Evolutionary conservation across 2,797 vertebrate species (phyloP), one percentile per base, ranked within the genome.

Genomic region (Parambassis ranga): DNA sequence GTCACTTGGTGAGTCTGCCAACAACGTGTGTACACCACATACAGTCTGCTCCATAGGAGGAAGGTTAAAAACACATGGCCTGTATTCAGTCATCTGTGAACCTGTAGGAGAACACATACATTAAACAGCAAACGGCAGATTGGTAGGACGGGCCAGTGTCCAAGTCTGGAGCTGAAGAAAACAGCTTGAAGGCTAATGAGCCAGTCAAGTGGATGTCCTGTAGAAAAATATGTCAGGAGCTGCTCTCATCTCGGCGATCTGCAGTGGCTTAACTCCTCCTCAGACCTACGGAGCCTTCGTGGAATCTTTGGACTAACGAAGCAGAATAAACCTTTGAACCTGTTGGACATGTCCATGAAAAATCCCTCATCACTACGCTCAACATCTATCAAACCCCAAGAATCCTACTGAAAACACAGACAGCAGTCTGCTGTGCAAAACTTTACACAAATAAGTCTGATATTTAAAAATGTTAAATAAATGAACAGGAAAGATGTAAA

Each of bases 121-220:
- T 70, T n/a, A n/a, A n/a, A n/a, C 32, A 69, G 52, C 30, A 35
- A 44, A 55, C 13, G 15, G 37, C 38, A 38, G 59, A 75, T 82
- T 67, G 65, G 51, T 10, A 43, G 51, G 57, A 55, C 4, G 36
- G 65, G 50, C 26, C 7, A 70, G 63, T 14, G 30, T 74, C 70
- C 75, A 73, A 75, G 64, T 85, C 77, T 44, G 50, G 66, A 84
- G 67, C 58, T 62, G 53, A 71, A 77, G 62, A 70, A 72, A 78
- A 84, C 77, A 79, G 82, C 79, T 84, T 72, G 65, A 88, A 89
- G 83, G 75, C 79, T 81, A 83, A 90, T 86, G 83, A 87, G 78
- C 67, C 86, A 78, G 56, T 90, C 64, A 82, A 85, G 88, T 86
- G 84, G 53, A 87, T 38, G 78, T 90, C 88, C 86, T 85, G 51